phyloP scores from a whole-genome alignment of 2,797 vertebrate species.

The Pantherophis vulpinus region DNA sequence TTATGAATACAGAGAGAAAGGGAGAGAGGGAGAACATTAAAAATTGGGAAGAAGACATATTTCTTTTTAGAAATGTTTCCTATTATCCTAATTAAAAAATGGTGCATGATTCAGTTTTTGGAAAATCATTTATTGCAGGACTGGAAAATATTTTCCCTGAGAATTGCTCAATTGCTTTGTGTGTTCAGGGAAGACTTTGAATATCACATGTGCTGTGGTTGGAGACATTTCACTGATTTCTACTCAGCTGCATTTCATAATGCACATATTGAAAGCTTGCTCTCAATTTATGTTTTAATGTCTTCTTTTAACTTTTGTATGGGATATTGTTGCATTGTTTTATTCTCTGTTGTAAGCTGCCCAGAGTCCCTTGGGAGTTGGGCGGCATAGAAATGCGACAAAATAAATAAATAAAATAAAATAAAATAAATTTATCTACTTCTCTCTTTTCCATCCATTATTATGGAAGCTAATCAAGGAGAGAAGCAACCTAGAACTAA shows the following conservation, averaged over 20 bases:
- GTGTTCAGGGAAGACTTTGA: neutral
- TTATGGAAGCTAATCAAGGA: neutral
- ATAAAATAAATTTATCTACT: neutral
- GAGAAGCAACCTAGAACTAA: neutral
- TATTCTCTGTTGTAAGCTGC: too few relatives aligned
- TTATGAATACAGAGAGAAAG: neutral
- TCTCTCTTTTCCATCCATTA: neutral
- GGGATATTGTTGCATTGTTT: too few relatives aligned
- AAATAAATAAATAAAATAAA: too few relatives aligned
- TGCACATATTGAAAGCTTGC: neutral
- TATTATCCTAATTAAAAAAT: neutral
- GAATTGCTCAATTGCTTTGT: neutral
- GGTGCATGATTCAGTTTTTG: neutral
- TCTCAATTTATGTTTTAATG: neutral
- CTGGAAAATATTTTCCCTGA: neutral
- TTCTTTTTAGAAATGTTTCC: neutral
- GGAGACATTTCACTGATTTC: neutral
- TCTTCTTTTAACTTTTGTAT: too few relatives aligned
- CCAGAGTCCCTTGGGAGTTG: too few relatives aligned
- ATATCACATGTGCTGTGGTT: neutral
- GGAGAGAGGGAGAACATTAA: neutral
- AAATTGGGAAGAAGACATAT: neutral
- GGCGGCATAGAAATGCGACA: too few relatives aligned
- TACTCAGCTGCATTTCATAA: neutral
- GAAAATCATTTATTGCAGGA: neutral